These are phyloP conservation scores for Larimichthys crocea DNA, from an alignment of 2,113 vertebrate species.

Conservation along the genomic window DNA sequence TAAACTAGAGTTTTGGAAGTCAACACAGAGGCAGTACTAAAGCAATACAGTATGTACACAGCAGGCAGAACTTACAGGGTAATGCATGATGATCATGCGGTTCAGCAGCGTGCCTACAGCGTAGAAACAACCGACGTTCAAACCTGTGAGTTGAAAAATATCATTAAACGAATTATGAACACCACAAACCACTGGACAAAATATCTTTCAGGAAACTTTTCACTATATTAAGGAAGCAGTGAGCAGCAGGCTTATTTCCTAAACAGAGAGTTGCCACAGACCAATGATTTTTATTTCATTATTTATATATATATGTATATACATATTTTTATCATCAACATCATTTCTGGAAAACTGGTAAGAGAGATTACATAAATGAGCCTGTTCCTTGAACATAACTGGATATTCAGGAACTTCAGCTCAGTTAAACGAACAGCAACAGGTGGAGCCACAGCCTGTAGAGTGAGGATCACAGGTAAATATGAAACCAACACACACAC, in stretches of 20 bases:
- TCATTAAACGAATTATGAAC: neutral
- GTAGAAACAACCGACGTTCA: conserved; percentile 96
- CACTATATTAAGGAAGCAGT: neutral
- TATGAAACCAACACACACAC: neutral
- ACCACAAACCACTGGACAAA: neutral
- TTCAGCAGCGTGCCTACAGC: conserved; percentile 93
- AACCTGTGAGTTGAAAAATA: conserved; percentile 81
- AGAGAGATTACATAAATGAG: neutral
- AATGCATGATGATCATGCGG: conserved; percentile 91
- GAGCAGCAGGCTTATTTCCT: conserved; percentile 17
- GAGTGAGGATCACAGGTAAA: neutral
- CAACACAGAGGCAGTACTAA: neutral
- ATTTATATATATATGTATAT: too few species aligned
- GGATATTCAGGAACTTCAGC: neutral
- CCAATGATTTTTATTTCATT: neutral
- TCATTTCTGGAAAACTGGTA: neutral
- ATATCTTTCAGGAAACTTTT: neutral
- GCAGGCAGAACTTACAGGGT: conserved; percentile 87
- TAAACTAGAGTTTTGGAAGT: neutral
- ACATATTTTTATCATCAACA: too few species aligned
- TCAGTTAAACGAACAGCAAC: conserved; percentile 18
- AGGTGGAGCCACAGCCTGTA: conserved; percentile 5
- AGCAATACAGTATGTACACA: too few species aligned
- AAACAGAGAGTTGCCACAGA: conserved; percentile 24
- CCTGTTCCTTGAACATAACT: neutral